Evolutionary conservation across 1,140 invertebrate species (phyloP).

Genomic region (Zaprionus gabonicus): DNA sequence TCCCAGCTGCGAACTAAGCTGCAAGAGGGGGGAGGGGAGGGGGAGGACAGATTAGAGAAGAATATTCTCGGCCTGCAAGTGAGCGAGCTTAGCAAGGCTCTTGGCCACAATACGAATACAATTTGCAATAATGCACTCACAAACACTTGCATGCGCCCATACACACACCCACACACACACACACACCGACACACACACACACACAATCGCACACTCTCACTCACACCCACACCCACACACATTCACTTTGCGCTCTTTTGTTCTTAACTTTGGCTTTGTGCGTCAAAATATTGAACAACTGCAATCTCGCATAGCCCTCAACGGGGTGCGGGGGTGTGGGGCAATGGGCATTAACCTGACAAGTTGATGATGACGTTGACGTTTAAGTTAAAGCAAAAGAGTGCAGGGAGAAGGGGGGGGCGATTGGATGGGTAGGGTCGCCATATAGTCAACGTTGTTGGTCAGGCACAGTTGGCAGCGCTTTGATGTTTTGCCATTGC

Average conservation of each 20-base stretch:
- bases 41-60: background rate
- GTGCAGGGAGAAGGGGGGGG: background rate
- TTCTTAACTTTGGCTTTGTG: conserved; percentile 7
- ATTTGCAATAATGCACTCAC: conserved; percentile 14
- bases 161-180: background rate
- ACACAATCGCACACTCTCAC: background rate
- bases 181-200: background rate
- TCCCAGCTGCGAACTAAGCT: background rate
- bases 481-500: conserved; percentile 1
- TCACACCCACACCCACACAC: background rate
- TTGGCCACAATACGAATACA: background rate
- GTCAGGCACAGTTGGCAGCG: conserved; percentile 1
- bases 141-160: background rate
- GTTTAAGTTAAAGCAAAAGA: background rate
- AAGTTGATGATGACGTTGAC: conserved; percentile 2
- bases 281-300: conserved; percentile 17
- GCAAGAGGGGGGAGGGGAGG: background rate
- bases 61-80: background rate
- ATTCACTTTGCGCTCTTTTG: background rate
- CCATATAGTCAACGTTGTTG: background rate
- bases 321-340: background rate
- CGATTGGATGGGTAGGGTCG: no score
- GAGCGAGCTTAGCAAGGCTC: background rate
- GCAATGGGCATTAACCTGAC: background rate
- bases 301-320: background rate